phyloP scores from a whole-genome alignment of 2,113 vertebrate species.

The Ochotona princeps region DNA sequence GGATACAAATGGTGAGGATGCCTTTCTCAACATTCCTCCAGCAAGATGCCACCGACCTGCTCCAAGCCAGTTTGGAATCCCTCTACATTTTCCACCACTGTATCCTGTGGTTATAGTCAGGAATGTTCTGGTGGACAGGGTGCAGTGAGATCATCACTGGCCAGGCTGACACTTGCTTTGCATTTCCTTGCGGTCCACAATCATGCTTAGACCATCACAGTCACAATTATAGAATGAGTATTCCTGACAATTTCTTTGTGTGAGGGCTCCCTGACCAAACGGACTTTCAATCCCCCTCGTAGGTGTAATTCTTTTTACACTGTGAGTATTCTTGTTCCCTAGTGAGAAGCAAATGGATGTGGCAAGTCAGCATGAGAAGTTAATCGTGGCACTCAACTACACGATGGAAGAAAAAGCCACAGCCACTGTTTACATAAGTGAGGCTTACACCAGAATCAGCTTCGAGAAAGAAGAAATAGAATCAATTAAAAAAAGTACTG shows the following conservation, averaged over 20 bases:
- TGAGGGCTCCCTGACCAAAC: neutral
- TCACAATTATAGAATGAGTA: neutral
- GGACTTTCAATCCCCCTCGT: neutral
- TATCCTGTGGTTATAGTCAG: neutral
- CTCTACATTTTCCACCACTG: neutral
- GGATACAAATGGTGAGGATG: neutral
- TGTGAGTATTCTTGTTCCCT: neutral
- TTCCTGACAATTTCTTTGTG: neutral
- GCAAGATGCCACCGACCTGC: neutral
- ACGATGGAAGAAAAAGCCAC: constrained; percentile 79
- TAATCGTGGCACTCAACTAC: constrained; percentile 79
- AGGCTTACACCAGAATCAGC: constrained; percentile 75
- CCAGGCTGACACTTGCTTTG: neutral
- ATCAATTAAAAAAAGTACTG: neutral
- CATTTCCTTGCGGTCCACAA: neutral
- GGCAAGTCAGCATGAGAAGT: constrained; percentile 47
- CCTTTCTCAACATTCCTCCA: neutral
- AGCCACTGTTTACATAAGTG: constrained; percentile 73
- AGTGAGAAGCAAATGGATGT: constrained; percentile 79
- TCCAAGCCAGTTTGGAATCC: neutral
- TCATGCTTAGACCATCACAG: neutral
- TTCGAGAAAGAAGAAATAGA: constrained; percentile 67
- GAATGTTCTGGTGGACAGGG: neutral
- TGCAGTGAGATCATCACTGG: neutral
- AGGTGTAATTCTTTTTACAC: neutral